Base-by-base conservation (phyloP, 2,113 vertebrate genomes). In the Dipodomys merriami region DNA sequence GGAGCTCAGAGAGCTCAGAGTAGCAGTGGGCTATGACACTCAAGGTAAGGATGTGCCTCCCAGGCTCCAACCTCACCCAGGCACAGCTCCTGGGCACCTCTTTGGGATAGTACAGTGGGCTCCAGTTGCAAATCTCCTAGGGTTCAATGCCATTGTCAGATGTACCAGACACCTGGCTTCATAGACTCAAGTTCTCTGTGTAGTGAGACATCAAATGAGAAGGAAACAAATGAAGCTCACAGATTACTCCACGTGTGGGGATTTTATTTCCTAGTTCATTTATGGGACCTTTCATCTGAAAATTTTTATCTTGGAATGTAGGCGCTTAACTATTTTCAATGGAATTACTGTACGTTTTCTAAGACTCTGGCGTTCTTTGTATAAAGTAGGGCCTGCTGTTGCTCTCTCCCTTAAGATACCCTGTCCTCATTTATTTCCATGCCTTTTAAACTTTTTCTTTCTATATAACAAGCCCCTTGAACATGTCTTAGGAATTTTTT, bases 301-400 rank as follows among this genome's bases (percentile, higher is more conserved):
- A 96, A 85, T 95, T 95, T 57, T 94, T 95, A 91, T 95, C 93
- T 95, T 82, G 82, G 83, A 91, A 94, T 20, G 30, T 85, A 80
- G 94, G 83, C n/a, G 85, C 90, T 95, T 95, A 94, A 95, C 96
- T 90, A 95, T 95, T 91, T 97, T 97, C 96, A 95, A 77, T 96
- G 93, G 95, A 93, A 93, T 95, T 74, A 57, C 93, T 94, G 49
- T 79, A 18, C 29, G 5, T 95, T 94, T 96, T 94, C 95, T 90
- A 88, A 94, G 93, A 95, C 95, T 92, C 76, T 13, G 57, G 84
- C 89, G 76, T 91, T 90, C 86, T 96, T 95, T 94, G 96, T 96
- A 29, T 69, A 94, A 95, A 96, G 91, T 72, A 88, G 82, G 76
- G 64, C 77, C 83, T 77, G 76, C 78, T 92, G 77, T 72, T 86